These are phyloP conservation scores for Ginglymostoma cirratum DNA, from an alignment of 2,113 vertebrate genomes.

Conservation along the genomic window DNA sequence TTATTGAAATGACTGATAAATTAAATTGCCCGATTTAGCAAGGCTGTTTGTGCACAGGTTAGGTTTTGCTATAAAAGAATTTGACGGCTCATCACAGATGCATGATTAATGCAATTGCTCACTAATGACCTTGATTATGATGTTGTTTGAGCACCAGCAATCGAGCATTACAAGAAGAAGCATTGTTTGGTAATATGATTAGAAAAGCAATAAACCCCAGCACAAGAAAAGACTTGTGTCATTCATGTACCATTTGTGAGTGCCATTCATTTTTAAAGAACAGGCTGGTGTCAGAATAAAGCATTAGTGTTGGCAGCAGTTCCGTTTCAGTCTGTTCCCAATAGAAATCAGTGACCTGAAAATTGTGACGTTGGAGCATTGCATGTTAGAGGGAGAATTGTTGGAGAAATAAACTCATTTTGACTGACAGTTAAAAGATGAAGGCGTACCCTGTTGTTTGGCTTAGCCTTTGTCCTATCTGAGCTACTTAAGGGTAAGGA, in stretches of 20 bases:
- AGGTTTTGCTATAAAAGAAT: neutral
- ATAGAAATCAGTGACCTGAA: neutral
- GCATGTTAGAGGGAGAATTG: neutral
- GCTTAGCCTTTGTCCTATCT: neutral
- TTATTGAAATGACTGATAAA: neutral
- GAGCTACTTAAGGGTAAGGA: neutral
- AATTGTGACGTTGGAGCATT: neutral
- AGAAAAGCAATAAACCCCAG: neutral
- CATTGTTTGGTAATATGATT: neutral
- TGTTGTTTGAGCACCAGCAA: neutral
- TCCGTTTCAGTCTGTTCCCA: neutral
- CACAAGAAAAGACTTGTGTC: neutral
- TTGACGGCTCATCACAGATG: neutral
- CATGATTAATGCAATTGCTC: conserved; percentile 11
- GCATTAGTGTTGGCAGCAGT: neutral
- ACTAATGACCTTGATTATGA: conserved; percentile 13
- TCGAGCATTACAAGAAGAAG: neutral
- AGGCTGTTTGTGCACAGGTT: neutral
- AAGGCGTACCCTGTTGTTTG: neutral
- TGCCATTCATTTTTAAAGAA: neutral
- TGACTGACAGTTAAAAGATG: neutral
- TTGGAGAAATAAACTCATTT: neutral
- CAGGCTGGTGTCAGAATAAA: neutral
- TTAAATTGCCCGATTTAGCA: neutral
- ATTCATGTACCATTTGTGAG: neutral